These are phyloP conservation scores for Stenolophus ochropezus DNA, from an alignment of 2,888 invertebrate species.

Conservation along the genomic window DNA sequence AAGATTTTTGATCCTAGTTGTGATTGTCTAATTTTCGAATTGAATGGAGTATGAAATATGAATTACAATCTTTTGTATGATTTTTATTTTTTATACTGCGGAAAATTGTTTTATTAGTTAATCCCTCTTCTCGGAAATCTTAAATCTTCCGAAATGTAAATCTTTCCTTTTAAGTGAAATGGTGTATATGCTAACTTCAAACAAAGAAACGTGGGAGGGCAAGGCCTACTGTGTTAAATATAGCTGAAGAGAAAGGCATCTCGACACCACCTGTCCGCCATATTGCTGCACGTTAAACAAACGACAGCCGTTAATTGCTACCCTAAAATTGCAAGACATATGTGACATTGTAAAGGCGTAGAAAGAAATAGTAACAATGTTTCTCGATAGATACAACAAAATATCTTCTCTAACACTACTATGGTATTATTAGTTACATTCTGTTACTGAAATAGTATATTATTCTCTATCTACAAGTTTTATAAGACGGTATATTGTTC, in stretches of 20 bases:
- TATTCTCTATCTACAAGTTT: no score
- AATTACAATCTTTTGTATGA: not conserved
- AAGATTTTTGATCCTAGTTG: no score
- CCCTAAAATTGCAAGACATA: not conserved
- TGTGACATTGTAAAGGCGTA: not conserved
- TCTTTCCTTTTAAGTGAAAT: not conserved
- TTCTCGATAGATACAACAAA: no score
- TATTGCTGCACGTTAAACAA: conserved; percentile 13
- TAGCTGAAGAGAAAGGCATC: not conserved
- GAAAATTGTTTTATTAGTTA: not conserved
- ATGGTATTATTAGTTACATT: no score
- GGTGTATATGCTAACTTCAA: not conserved
- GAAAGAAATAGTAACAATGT: not conserved
- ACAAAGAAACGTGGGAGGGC: not conserved
- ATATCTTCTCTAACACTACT: no score
- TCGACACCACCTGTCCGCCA: conserved; percentile 13
- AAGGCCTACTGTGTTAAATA: not conserved
- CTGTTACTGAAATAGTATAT: no score
- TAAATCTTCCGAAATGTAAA: not conserved
- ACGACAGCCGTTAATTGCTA: conserved; percentile 10
- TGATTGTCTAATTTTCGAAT: no score
- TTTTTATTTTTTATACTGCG: not conserved
- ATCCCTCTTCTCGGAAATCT: not conserved
- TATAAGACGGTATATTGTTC: no score
- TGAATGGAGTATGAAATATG: no score